These are phyloP conservation scores for Phyllopteryx taeniolatus DNA, from an alignment of 2,113 vertebrate species.

Conservation along the genomic window DNA sequence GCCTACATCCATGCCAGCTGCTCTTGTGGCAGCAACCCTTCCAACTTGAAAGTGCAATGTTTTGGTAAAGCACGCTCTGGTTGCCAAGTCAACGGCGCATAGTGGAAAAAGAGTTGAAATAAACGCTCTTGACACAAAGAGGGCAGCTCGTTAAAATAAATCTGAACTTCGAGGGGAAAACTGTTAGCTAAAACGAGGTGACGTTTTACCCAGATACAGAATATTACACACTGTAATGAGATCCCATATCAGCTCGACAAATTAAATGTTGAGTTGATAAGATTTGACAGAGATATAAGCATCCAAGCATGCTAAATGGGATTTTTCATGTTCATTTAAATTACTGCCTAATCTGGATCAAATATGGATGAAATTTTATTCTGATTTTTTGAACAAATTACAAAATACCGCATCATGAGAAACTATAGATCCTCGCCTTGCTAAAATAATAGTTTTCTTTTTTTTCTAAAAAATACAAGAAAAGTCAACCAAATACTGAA, in stretches of 20 bases:
- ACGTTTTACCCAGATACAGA: background rate
- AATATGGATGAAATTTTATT: background rate
- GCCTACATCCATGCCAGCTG: conserved; percentile 8
- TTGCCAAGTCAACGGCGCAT: background rate
- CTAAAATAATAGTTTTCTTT: no score
- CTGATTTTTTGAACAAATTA: background rate
- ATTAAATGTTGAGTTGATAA: background rate
- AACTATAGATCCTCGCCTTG: no score
- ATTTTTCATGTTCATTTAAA: background rate
- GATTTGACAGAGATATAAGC: background rate
- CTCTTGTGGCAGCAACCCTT: background rate
- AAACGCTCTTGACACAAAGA: background rate
- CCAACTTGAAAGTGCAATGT: background rate
- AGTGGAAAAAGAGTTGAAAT: background rate
- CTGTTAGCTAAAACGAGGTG: background rate
- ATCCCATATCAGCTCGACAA: background rate
- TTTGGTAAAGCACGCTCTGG: background rate
- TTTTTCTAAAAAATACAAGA: no score
- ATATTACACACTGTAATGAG: background rate
- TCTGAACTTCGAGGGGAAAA: background rate
- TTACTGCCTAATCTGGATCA: background rate
- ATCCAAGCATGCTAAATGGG: background rate
- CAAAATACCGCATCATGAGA: no score
- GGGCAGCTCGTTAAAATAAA: conserved; percentile 1
- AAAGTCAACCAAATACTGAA: no score